phyloP scores from a whole-genome alignment of 2,888 invertebrate species.

The Drosophila sordidula region DNA sequence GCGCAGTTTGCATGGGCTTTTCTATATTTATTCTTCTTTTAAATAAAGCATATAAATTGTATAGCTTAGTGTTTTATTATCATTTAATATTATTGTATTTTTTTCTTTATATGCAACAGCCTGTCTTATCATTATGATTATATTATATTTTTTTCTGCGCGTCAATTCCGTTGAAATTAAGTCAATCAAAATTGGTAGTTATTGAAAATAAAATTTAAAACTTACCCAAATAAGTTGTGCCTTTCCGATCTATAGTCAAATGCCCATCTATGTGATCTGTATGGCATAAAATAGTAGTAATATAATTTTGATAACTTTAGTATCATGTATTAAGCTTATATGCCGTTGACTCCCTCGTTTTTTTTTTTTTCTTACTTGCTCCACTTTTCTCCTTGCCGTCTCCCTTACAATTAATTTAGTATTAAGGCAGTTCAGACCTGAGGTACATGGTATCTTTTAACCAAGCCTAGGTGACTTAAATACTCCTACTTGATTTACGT shows the following conservation, averaged over 20 bases:
- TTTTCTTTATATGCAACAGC: too few relatives aligned
- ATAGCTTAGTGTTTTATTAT: too few relatives aligned
- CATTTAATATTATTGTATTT: too few relatives aligned
- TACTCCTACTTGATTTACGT: background rate
- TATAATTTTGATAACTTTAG: too few relatives aligned
- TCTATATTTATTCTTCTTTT: background rate
- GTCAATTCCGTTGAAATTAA: too few relatives aligned
- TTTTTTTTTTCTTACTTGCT: background rate
- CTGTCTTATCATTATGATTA: too few relatives aligned
- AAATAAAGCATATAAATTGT: too few relatives aligned
- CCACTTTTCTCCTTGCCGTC: background rate
- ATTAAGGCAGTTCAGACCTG: background rate
- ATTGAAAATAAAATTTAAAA: too few relatives aligned
- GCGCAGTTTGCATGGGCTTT: slow-evolving; percentile 16
- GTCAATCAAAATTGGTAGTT: too few relatives aligned
- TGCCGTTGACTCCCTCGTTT: background rate
- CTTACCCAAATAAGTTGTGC: background rate
- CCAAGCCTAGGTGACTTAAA: background rate
- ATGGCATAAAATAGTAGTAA: too few relatives aligned
- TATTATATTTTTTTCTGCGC: too few relatives aligned
- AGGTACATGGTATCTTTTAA: background rate
- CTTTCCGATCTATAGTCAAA: background rate
- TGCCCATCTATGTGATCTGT: background rate
- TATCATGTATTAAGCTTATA: too few relatives aligned
- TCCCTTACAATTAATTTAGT: background rate